Evolutionary conservation across 1,140 invertebrate species (phyloP).

Genomic region (Papilio glaucus): DNA sequence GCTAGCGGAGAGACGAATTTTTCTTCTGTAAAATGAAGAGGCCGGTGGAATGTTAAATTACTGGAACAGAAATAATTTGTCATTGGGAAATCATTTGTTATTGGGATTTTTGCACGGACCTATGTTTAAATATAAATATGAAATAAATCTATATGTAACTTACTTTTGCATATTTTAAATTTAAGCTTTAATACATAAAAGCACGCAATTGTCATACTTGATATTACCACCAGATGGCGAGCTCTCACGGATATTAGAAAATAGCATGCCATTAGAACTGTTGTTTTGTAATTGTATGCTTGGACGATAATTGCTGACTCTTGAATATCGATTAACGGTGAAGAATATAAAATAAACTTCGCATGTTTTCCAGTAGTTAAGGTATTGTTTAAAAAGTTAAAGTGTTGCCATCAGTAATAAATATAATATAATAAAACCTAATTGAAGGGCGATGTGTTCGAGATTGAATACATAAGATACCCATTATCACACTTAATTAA

Average conservation of each 20-base stretch:
- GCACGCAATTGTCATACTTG: background rate
- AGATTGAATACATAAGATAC: too few relatives aligned
- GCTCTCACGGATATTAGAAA: background rate
- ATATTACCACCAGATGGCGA: background rate
- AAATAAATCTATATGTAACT: too few relatives aligned
- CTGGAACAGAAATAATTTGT: too few relatives aligned
- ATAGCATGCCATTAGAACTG: background rate
- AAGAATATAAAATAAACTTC: conserved; percentile 16
- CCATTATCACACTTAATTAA: too few relatives aligned
- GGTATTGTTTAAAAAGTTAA: background rate
- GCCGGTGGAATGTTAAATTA: too few relatives aligned
- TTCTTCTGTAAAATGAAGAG: too few relatives aligned
- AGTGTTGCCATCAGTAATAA: background rate
- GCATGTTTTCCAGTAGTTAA: background rate
- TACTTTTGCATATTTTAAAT: background rate
- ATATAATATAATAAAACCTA: background rate
- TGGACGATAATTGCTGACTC: conserved; percentile 11
- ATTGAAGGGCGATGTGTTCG: too few relatives aligned
- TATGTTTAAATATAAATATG: too few relatives aligned
- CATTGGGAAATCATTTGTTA: too few relatives aligned
- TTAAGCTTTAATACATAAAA: background rate
- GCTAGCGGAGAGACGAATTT: too few relatives aligned
- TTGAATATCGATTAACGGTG: background rate
- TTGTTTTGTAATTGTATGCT: conserved; percentile 21
- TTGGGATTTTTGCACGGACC: too few relatives aligned